Base-by-base conservation (phyloP, 37 sponge, comb jelly and placozoan genomes). In the Diacarnus erythraeanus region DNA sequence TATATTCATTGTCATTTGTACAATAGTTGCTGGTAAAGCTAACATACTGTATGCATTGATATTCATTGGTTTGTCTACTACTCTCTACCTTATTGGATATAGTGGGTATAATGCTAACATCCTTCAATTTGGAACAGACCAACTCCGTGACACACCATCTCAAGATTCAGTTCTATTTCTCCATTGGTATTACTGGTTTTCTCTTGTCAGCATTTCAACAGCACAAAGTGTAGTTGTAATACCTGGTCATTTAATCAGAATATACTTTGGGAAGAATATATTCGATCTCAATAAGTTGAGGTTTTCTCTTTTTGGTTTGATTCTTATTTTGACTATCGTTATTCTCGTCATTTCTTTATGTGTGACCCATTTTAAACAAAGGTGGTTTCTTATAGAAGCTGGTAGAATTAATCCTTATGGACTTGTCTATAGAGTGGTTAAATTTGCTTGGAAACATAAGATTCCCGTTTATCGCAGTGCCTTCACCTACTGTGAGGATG, bases 401-500 rank as follows among this genome's bases (percentile, higher is more conserved):
- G 51, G 51, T 15, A 47, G 51, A 47, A 12, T 47, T 12, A 47
- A 47, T 47, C 51, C 51, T 47, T 47, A 47, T 12, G 12, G 12
- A 47, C 51, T 47, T 6, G 51, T 47, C 10, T 47, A 47, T 12
- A 47, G 51, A 47, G 51, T 47, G 6, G 51, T 47, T 12, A 47
- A 47, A 12, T 47, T 47, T 47, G 51, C 51, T 12, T 47, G 51
- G 51, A 15, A 47, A 6, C 51, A 47, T 12, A 60, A 60, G 61
- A 25, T 60, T 25, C 61, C 61, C 6, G 61, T 60, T 20, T 25
- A 17, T 60, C 61, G 61, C 61, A 60, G 61, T 60, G 61, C 61
- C 61, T 60, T 60, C 23, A 60, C 61, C 61, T 60, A 60, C 22
- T 60, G 61, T 60, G 61, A 60, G 61, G 61, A 60, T 60, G 61